phyloP scores from a whole-genome alignment of 2,888 invertebrate species.

The Lasioglossum villosulum region DNA sequence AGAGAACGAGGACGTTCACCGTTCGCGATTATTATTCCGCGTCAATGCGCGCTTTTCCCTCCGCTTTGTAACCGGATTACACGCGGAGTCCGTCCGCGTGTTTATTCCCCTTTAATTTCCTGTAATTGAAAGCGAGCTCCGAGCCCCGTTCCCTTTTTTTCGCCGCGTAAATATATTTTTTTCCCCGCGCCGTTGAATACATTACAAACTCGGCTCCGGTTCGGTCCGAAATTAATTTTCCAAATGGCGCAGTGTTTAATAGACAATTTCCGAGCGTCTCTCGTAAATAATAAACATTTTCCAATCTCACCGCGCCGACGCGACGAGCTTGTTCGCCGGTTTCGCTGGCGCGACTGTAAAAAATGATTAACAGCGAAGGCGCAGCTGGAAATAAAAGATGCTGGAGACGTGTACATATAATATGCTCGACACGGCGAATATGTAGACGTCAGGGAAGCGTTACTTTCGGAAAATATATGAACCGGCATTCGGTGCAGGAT shows the following conservation, averaged over 20 bases:
- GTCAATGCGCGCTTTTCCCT: neutral
- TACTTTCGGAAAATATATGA: conserved; percentile 5
- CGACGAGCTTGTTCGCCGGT: neutral
- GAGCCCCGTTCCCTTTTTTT: neutral
- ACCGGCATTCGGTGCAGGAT: neutral
- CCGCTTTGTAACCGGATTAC: neutral
- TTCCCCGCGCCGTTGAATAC: neutral
- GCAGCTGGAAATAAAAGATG: neutral
- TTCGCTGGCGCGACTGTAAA: neutral
- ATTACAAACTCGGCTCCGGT: neutral
- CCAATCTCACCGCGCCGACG: neutral
- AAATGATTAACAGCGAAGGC: neutral
- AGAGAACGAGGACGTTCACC: neutral
- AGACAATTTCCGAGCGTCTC: neutral
- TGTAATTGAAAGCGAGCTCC: neutral
- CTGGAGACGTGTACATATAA: neutral
- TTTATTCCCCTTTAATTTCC: neutral
- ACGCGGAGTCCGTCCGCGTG: neutral
- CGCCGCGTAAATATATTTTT: neutral
- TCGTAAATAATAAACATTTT: neutral
- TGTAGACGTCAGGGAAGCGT: neutral
- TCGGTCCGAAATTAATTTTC: neutral
- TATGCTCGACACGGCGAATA: neutral
- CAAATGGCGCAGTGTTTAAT: neutral
- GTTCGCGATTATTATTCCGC: conserved; percentile 7